Evolutionary conservation across 2,888 invertebrate genomes (phyloP).

Genomic region (Polymixis flavicincta): DNA sequence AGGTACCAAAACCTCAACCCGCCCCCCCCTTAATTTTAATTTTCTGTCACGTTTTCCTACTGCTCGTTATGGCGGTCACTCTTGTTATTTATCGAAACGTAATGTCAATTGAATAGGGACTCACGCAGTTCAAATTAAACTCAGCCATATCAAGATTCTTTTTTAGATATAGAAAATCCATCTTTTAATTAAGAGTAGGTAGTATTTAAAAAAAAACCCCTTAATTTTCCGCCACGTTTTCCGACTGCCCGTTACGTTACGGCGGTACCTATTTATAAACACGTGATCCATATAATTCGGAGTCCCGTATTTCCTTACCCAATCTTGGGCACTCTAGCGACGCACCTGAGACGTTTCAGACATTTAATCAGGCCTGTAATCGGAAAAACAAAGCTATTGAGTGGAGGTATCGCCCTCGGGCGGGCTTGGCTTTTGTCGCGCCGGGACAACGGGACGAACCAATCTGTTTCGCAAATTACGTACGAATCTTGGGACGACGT

Average conservation of each 20-base stretch:
- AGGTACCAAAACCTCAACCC: neutral
- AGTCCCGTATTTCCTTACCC: conserved; percentile 43
- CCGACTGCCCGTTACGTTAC: neutral
- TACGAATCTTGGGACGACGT: conserved; percentile 64
- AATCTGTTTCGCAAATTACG: conserved; percentile 69
- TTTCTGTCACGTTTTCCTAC: conserved; percentile 18
- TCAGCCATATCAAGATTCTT: neutral
- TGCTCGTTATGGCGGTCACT: neutral
- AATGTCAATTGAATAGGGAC: neutral
- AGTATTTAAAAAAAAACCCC: neutral
- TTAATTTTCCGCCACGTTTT: conserved; percentile 21
- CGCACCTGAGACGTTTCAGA: conserved; percentile 73
- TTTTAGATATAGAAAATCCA: neutral
- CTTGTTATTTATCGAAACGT: neutral
- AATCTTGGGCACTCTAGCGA: conserved; percentile 50
- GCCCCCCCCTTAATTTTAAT: neutral
- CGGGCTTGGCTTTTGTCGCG: conserved; percentile 65
- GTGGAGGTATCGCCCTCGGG: conserved; percentile 70
- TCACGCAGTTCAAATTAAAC: conserved; percentile 1
- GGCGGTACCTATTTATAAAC: conserved; percentile 21
- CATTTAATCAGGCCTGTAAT: conserved; percentile 87
- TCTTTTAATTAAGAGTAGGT: neutral
- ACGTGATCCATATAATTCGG: conserved; percentile 40
- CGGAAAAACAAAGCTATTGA: conserved; percentile 86
- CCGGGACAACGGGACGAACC: conserved; percentile 60